Evolutionary conservation across 1,140 invertebrate genomes (phyloP).

Genomic region (Drosophila pseudoobscura): DNA sequence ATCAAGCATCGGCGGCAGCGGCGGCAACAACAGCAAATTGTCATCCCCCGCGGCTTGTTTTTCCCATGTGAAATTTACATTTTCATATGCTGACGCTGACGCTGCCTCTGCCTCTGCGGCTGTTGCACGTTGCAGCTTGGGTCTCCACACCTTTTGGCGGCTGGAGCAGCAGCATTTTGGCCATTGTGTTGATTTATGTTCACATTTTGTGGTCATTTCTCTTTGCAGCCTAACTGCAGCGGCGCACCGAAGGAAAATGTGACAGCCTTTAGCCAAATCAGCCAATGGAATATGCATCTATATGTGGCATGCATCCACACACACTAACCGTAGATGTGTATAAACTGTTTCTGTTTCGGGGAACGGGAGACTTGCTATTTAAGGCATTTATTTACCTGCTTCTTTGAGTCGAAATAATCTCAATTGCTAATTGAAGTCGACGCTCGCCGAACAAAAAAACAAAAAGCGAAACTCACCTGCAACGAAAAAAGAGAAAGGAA

Average conservation of each 20-base stretch:
- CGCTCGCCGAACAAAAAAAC: constrained; percentile 16
- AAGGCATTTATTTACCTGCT: constrained; percentile 63
- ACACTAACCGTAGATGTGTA: neutral
- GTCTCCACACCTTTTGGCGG: constrained; percentile 59
- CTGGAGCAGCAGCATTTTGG: constrained; percentile 41
- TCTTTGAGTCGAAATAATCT: constrained; percentile 30
- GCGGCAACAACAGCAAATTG: constrained; percentile 65
- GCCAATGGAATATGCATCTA: constrained; percentile 50
- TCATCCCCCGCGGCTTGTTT: constrained; percentile 77
- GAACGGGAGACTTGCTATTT: constrained; percentile 49
- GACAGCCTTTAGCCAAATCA: constrained; percentile 76
- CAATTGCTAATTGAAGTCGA: constrained; percentile 53
- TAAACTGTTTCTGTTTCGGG: neutral
- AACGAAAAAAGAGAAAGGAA: constrained; percentile 40
- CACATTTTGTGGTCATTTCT: constrained; percentile 77
- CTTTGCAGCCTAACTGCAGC: constrained; percentile 20
- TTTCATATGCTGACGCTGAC: constrained; percentile 57
- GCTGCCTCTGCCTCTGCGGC: constrained; percentile 15
- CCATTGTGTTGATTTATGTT: constrained; percentile 76
- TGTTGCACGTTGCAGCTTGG: constrained; percentile 27
- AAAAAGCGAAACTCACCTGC: constrained; percentile 51
- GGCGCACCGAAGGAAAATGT: constrained; percentile 54
- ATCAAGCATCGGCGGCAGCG: constrained; percentile 16
- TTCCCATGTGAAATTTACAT: constrained; percentile 80
- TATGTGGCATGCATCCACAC: constrained; percentile 10